Percentiles rank a stretch among this genome's conserved stretches.
phyloP scores from a whole-genome alignment of 2,888 invertebrate genomes.

The Parnassius smintheus region DNA sequence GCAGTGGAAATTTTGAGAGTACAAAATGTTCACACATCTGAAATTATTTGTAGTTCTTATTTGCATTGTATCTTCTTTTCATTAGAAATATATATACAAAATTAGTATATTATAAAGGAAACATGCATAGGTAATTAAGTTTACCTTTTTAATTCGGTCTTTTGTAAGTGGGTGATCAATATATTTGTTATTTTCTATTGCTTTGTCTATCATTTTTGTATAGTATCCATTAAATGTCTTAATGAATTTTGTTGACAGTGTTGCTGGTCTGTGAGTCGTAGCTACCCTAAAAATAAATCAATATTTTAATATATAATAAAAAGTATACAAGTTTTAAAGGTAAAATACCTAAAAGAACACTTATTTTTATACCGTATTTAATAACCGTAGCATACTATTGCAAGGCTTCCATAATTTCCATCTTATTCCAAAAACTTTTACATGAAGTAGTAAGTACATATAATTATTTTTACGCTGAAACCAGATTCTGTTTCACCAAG shows the following conservation, averaged over 20 bases:
- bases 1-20: constrained; percentile 2
- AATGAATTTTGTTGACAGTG: constrained; percentile 1
- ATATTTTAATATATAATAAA: too few relatives aligned
- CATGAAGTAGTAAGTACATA: too few relatives aligned
- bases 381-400: too few relatives aligned
- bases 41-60: not conserved
- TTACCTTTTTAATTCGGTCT: not conserved
- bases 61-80: not conserved
- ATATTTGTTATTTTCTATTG: not conserved
- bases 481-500: too few relatives aligned
- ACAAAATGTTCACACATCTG: constrained; percentile 8
- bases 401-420: too few relatives aligned
- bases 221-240: constrained; percentile 1
- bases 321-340: too few relatives aligned
- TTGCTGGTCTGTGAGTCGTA: not conserved
- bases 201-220: constrained; percentile 3
- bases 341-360: too few relatives aligned
- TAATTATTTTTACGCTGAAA: too few relatives aligned
- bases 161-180: not conserved
- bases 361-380: too few relatives aligned
- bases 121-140: too few relatives aligned
- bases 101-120: too few relatives aligned
- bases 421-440: too few relatives aligned
- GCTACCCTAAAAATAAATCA: not conserved
- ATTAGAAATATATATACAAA: not conserved